Evolutionary conservation across 2,888 invertebrate genomes (phyloP).

Genomic region (Xanthorhoe designata): DNA sequence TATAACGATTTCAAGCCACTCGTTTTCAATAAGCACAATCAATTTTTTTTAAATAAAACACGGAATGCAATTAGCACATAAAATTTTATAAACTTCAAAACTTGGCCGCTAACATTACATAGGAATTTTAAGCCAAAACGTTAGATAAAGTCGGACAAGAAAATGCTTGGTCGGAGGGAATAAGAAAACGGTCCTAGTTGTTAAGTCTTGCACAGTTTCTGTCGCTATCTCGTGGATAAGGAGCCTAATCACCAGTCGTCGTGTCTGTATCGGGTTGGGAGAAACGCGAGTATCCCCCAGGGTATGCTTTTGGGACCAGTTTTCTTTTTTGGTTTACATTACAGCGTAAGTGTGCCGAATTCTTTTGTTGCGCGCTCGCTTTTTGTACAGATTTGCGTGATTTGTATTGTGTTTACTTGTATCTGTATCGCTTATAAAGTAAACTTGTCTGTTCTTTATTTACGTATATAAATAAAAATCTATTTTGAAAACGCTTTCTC

Average conservation of each 20-base stretch:
- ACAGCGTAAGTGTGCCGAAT: slow-evolving; percentile 83
- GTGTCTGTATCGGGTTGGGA: slow-evolving; percentile 82
- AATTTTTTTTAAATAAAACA: neutral
- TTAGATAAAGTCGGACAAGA: slow-evolving; percentile 82
- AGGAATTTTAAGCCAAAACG: slow-evolving; percentile 77
- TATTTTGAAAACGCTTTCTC: neutral
- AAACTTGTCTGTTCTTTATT: slow-evolving; percentile 26
- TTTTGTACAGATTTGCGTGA: slow-evolving; percentile 76
- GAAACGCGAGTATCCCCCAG: slow-evolving; percentile 79
- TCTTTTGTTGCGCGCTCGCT: slow-evolving; percentile 78
- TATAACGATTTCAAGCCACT: neutral
- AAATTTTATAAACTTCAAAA: slow-evolving; percentile 67
- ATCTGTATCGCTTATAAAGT: slow-evolving; percentile 49
- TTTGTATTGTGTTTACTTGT: slow-evolving; percentile 70
- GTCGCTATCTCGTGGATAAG: slow-evolving; percentile 85
- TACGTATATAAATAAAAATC: neutral
- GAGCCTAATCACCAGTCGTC: slow-evolving; percentile 85
- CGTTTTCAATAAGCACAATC: neutral
- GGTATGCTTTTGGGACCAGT: slow-evolving; percentile 83
- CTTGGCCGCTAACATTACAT: slow-evolving; percentile 72
- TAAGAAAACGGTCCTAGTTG: slow-evolving; percentile 85
- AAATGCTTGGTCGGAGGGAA: slow-evolving; percentile 82
- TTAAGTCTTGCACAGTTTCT: slow-evolving; percentile 86
- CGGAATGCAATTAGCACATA: slow-evolving; percentile 43
- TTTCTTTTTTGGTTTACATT: slow-evolving; percentile 85